phyloP scores from a whole-genome alignment of 2,888 invertebrate genomes.

The Himalopsyche japonica region DNA sequence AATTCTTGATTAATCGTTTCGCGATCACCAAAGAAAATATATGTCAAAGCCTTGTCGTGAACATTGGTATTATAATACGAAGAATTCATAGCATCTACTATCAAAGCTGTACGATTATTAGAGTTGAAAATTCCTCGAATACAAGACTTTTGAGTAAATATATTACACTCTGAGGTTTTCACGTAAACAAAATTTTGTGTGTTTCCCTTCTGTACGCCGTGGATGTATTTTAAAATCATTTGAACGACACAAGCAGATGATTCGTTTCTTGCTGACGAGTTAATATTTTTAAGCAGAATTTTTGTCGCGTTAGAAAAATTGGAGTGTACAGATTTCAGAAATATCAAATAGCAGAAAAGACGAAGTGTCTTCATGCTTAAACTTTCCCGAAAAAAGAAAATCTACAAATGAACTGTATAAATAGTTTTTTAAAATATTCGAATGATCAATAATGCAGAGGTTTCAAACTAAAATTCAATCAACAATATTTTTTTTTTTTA shows the following conservation, averaged over 20 bases:
- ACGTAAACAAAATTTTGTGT: conserved; percentile 7
- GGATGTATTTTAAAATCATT: conserved; percentile 16
- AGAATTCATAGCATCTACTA: background rate
- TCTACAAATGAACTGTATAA: no score
- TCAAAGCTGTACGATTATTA: background rate
- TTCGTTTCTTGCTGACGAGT: background rate
- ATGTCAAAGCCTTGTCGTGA: background rate
- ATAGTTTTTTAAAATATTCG: no score
- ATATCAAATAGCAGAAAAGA: background rate
- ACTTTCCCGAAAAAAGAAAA: no score
- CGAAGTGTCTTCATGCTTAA: background rate
- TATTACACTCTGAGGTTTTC: conserved; percentile 5
- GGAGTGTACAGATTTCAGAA: background rate
- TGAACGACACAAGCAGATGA: conserved; percentile 10
- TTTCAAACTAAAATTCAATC: no score
- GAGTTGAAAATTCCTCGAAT: background rate
- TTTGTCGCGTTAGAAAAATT: background rate
- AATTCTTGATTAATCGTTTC: conserved; percentile 8
- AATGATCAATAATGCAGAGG: no score
- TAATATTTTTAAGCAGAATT: background rate
- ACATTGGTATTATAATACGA: background rate
- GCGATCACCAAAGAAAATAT: conserved; percentile 12
- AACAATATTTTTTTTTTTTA: no score
- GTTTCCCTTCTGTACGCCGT: background rate
- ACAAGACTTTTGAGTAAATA: background rate